Percentiles rank a stretch among this genome's conserved stretches.
These are phyloP conservation scores for Phyto melanocephala DNA, from an alignment of 2,888 invertebrate species.

Conservation along the genomic window DNA sequence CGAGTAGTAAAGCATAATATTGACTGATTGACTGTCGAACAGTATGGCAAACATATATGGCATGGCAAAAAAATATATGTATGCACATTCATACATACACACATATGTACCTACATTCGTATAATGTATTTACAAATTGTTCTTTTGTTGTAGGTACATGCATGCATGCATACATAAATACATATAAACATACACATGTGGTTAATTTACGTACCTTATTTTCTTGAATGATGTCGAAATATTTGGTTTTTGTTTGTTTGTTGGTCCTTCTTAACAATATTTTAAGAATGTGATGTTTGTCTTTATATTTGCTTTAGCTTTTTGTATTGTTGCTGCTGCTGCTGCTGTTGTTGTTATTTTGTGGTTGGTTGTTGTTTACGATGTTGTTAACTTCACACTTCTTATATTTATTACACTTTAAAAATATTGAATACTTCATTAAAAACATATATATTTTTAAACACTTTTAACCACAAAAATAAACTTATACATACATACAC, in stretches of 20 bases:
- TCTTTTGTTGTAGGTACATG: too few relatives aligned
- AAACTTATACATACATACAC: background rate
- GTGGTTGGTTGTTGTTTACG: slow-evolving; percentile 27
- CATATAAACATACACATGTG: background rate
- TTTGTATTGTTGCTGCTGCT: slow-evolving; percentile 3
- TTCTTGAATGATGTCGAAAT: slow-evolving; percentile 41
- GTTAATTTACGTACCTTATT: slow-evolving; percentile 31
- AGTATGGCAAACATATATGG: background rate
- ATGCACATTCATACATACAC: background rate
- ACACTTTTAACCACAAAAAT: background rate
- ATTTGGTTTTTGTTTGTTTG: slow-evolving; percentile 7
- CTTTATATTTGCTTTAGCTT: slow-evolving; percentile 13
- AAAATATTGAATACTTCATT: slow-evolving; percentile 19
- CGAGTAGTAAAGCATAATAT: slow-evolving; percentile 9
- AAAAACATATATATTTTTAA: background rate
- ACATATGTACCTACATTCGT: background rate
- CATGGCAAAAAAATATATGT: background rate
- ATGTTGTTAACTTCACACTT: slow-evolving; percentile 52
- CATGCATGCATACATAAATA: background rate
- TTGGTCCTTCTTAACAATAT: slow-evolving; percentile 41
- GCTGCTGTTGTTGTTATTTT: slow-evolving; percentile 13
- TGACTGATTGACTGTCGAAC: slow-evolving; percentile 1
- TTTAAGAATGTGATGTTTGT: slow-evolving; percentile 37
- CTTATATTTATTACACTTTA: slow-evolving; percentile 40
- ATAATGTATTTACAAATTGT: background rate